Evolutionary conservation across 1,140 invertebrate species (phyloP), one percentile per base, ranked within the genome.

Genomic region (Drosophila jambulina): DNA sequence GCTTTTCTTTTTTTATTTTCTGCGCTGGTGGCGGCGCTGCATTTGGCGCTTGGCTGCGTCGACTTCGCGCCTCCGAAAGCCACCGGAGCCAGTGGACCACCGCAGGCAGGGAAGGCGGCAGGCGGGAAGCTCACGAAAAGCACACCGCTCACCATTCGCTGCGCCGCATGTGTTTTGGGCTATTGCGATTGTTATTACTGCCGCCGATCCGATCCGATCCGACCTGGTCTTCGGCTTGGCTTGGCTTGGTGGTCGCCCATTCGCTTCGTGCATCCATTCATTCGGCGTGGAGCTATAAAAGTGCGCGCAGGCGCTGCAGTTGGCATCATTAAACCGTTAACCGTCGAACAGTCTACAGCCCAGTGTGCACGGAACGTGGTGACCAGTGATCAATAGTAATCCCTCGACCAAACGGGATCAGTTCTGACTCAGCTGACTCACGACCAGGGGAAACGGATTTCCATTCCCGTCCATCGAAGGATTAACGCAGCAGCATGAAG

Each of bases 321-420:
- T 83, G 75, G 79, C 80, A 92, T 92, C 91, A 92, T 92, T 92
- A 83, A 92, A 82, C 83, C 84, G 91, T 92, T 92, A 86, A 92
- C 91, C 92, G 82, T 91, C 76, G 62, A 91, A 75, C 80, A 83
- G 83, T 87, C 62, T 62, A 82, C 74, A 82, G 81, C 86, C 62
- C 61, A 82, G 71, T 80, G 80, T 78, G 81, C 76, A 77, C 76
- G 71, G 78, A 90, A 74, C 83, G 91, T 80, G 91, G 87, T 80
- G 59, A 78, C 45, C 19, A 57, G 43, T 46, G 54, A 82, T 64
- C 60, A 64, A 65, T 34, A 61, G 54, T 19, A 17, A 61, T 42
- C 43, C 45, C 27, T 80, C 42, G 48, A 75, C 42, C 43, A 34
- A 58, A 43, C 75, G 75, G 75, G 75, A 56, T 68, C 75, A 78